Base-by-base conservation (phyloP, 2,888 invertebrate species). In the Drosophila merina region DNA sequence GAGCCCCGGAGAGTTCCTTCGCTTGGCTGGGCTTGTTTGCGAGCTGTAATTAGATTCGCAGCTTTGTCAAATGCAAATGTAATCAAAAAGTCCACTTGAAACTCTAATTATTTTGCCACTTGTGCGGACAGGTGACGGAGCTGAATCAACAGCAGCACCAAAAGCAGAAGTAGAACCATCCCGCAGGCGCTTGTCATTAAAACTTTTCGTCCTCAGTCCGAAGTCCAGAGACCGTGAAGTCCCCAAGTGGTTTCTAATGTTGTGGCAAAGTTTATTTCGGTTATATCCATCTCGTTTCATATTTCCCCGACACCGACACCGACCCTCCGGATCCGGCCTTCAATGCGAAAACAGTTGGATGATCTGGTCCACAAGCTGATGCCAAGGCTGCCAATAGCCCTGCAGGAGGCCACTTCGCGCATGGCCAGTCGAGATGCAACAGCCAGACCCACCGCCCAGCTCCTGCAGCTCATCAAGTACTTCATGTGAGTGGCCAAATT, bases 391-490 rank as follows among this genome's bases (percentile, higher is more conserved):
- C 98, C 98, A 5, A 92, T 95, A 48, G 95, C 96, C 1, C 93
- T 99, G 54, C 97, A 97, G 89, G 98, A 98, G 92, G 97, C 97
- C 0, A 95, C 96, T 5, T 94, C 96, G 56, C 94, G 97, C 72
- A 94, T 98, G 86, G 93, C 98, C 59, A 95, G 95, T 83, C 94
- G 95, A 75, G 97, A 99, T 89, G 95, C 97, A 0, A 94, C 96
- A 74, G 95, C 96, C 75, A 93, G 99, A 76, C 99, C 99, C 5
- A 96, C 96, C 26, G 96, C 98, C 36, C 98, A 98, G 91, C 94
- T 98, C 60, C 93, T 99, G 77, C 96, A 97, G 40, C 94, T 98
- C 84, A 96, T 97, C 91, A 96, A 96, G 90, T 97, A 96, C 92
- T 97, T 97, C 93, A 95, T 96, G 98, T 98, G 93, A 94, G 93